A percentile compares a stretch with the other conserved stretches of the same genome.
Evolutionary conservation across 2,113 vertebrate genomes (phyloP).

Genomic region (Dunckerocampus dactyliophorus): DNA sequence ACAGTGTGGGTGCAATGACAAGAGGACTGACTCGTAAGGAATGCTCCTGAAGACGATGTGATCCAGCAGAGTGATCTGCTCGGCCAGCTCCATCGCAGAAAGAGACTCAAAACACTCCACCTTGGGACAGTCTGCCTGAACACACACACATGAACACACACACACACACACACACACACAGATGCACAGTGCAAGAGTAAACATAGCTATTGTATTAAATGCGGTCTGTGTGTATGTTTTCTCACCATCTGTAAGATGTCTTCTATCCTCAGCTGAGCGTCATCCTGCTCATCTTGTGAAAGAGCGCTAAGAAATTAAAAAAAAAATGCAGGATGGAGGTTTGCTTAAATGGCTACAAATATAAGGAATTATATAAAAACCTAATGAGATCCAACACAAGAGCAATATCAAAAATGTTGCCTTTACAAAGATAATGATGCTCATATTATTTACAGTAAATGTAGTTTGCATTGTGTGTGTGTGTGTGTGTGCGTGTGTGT

Average conservation of each 20-base stretch:
- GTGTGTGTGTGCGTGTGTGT: not conserved
- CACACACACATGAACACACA: conserved; percentile 9
- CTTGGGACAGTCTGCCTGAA: conserved; percentile 82
- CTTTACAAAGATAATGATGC: not conserved
- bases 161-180: conserved; percentile 11
- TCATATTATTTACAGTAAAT: not conserved
- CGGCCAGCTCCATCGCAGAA: conserved; percentile 94
- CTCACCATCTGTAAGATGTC: conserved; percentile 91
- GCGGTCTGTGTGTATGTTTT: not conserved
- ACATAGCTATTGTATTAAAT: not conserved
- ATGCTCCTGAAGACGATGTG: conserved; percentile 95
- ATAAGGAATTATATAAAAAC: not conserved
- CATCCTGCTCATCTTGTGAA: conserved; percentile 95
- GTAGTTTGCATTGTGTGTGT: not conserved
- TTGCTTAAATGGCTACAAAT: not conserved
- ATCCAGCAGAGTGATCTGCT: conserved; percentile 95
- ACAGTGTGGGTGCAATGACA: not conserved
- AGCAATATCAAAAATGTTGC: no score
- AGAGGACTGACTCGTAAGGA: conserved; percentile 88
- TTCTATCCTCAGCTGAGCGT: conserved; percentile 88
- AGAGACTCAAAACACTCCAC: conserved; percentile 90
- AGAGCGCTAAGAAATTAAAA: conserved; percentile 74
- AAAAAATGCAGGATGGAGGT: not conserved
- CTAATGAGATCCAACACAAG: not conserved
- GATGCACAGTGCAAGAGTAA: not conserved